phyloP scores from a whole-genome alignment of 2,797 vertebrate species.

The Taeniopygia guttata region DNA sequence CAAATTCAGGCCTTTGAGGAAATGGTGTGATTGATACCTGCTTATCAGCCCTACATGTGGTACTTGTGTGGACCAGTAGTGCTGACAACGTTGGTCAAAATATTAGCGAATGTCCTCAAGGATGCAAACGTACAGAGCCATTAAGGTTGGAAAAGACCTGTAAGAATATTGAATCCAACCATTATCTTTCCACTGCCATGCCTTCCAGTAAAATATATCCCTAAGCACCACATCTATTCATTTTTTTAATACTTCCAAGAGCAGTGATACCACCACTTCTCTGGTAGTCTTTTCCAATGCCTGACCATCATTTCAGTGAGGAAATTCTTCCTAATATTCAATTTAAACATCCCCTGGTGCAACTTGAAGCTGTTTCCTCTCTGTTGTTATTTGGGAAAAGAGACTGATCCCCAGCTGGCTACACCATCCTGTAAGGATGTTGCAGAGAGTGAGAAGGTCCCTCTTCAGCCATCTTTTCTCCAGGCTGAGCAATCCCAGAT shows the following conservation, averaged over 20 bases:
- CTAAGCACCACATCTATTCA: fast-evolving
- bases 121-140: not conserved
- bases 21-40: not conserved
- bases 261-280: not conserved
- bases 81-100: not conserved
- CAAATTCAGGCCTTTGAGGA: not conserved
- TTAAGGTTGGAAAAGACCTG: not conserved
- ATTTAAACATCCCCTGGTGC: not conserved
- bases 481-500: not conserved
- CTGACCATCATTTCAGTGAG: not conserved
- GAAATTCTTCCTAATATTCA: not conserved
- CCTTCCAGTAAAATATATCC: not conserved
- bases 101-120: not conserved
- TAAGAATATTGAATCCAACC: not conserved
- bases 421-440: not conserved
- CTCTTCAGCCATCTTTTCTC: not conserved
- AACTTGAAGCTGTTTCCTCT: not conserved
- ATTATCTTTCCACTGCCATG: not conserved
- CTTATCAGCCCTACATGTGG: fast-evolving
- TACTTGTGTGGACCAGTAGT: no score
- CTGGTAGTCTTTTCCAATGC: not conserved
- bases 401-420: fast-evolving
- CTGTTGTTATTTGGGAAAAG: not conserved
- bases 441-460: not conserved
- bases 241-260: not conserved